Conservation (phyloP, 2,888 invertebrate genomes). For the Drosophila acutilabella region DNA sequence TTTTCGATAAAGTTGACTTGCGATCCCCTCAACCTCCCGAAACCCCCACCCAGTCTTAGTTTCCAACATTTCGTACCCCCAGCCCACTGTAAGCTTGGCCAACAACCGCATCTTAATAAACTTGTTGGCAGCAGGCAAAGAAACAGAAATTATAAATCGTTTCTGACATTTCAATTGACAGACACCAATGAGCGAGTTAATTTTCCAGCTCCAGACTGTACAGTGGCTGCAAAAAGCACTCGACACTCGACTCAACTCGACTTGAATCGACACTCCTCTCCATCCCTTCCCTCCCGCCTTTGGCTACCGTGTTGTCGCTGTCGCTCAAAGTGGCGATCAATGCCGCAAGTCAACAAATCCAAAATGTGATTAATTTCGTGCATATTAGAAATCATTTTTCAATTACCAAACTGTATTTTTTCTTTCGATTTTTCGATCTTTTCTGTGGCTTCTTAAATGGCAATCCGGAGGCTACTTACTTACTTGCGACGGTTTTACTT, state of each 20-base stretch:
- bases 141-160: slow-evolving; percentile 80
- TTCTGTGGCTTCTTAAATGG: slow-evolving; percentile 28
- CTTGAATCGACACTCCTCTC: neutral
- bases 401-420: slow-evolving; percentile 63
- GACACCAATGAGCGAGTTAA: slow-evolving; percentile 82
- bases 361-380: slow-evolving; percentile 81
- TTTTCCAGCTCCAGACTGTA: slow-evolving; percentile 61
- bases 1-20: slow-evolving; percentile 68
- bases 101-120: slow-evolving; percentile 67
- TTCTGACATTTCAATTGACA: slow-evolving; percentile 82
- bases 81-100: neutral
- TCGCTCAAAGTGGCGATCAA: slow-evolving; percentile 76
- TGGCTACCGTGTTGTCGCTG: slow-evolving; percentile 73
- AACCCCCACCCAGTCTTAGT: neutral
- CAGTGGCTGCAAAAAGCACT: slow-evolving; percentile 60
- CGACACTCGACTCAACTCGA: slow-evolving; percentile 27
- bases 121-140: slow-evolving; percentile 68
- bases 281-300: neutral
- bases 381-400: slow-evolving; percentile 82
- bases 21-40: slow-evolving; percentile 1
- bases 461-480: slow-evolving; percentile 51
- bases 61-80: too few relatives aligned
- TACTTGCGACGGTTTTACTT: slow-evolving; percentile 63
- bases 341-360: slow-evolving; percentile 59
- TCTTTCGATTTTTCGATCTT: neutral